Conservation (phyloP, 2,888 invertebrate genomes). For the Pyrochroa serraticornis region DNA sequence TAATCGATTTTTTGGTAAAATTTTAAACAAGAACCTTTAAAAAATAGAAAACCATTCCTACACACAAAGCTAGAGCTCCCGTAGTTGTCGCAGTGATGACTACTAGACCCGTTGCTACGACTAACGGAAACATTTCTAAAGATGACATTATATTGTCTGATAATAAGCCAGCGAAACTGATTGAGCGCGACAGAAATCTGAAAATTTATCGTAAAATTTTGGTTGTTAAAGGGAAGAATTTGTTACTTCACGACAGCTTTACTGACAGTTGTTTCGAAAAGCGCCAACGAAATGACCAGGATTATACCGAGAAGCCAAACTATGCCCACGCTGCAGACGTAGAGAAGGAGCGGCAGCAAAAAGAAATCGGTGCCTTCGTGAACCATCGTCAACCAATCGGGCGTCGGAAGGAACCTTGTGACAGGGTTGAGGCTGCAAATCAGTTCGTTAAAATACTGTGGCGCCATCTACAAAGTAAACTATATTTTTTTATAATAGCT, state of each 20-base stretch:
- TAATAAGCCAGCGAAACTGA: constrained; percentile 59
- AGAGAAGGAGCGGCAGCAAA: constrained; percentile 66
- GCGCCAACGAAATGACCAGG: constrained; percentile 65
- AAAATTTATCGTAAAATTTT: constrained; percentile 15
- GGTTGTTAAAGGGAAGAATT: not conserved
- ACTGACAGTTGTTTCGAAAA: constrained; percentile 74
- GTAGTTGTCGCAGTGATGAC: constrained; percentile 71
- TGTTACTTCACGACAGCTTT: constrained; percentile 68
- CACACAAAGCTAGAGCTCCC: constrained; percentile 73
- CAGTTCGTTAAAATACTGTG: constrained; percentile 12
- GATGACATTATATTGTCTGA: constrained; percentile 70
- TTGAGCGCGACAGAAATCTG: constrained; percentile 60
- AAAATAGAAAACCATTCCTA: constrained; percentile 72
- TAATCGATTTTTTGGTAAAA: constrained; percentile 24
- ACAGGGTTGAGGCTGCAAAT: constrained; percentile 28
- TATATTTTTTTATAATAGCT: no score
- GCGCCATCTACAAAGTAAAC: no score
- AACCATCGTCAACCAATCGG: constrained; percentile 47
- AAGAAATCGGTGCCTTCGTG: constrained; percentile 56
- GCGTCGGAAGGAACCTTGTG: constrained; percentile 39
- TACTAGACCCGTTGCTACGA: constrained; percentile 69
- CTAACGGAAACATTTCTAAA: constrained; percentile 71
- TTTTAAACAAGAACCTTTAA: constrained; percentile 63
- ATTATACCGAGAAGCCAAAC: constrained; percentile 63
- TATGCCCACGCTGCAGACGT: constrained; percentile 68